Conservation (phyloP, 2,113 vertebrate species). For the Laticauda laticaudata region DNA sequence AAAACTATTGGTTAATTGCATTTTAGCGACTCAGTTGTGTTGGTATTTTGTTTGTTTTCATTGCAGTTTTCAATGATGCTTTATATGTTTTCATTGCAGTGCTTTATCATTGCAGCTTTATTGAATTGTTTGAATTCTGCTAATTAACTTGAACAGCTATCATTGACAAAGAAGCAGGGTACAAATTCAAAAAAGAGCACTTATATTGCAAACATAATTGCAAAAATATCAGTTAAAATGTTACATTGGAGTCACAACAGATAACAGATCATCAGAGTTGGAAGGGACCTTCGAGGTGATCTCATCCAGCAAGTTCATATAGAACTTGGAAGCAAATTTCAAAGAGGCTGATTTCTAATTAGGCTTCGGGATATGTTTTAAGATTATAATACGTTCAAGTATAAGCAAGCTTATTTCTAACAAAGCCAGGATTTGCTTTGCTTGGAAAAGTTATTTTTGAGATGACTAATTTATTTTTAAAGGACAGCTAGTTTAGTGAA, state of each 20-base stretch:
- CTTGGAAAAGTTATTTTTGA: neutral
- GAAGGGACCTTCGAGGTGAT: too few relatives aligned
- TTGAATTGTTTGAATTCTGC: neutral
- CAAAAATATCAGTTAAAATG: neutral
- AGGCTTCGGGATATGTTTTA: neutral
- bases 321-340: neutral
- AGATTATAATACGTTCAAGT: neutral
- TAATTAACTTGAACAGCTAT: neutral
- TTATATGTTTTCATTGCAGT: neutral
- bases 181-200: neutral
- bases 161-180: neutral
- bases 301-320: neutral
- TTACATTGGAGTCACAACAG: neutral
- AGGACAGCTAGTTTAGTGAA: neutral
- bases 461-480: neutral
- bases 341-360: neutral
- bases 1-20: neutral
- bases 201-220: neutral
- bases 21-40: neutral
- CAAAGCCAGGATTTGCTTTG: neutral
- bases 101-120: neutral
- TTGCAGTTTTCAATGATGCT: neutral
- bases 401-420: neutral
- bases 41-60: neutral
- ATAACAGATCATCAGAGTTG: too few relatives aligned